Conservation (phyloP, 2,113 vertebrate genomes). For the Setophaga kirtlandii region DNA sequence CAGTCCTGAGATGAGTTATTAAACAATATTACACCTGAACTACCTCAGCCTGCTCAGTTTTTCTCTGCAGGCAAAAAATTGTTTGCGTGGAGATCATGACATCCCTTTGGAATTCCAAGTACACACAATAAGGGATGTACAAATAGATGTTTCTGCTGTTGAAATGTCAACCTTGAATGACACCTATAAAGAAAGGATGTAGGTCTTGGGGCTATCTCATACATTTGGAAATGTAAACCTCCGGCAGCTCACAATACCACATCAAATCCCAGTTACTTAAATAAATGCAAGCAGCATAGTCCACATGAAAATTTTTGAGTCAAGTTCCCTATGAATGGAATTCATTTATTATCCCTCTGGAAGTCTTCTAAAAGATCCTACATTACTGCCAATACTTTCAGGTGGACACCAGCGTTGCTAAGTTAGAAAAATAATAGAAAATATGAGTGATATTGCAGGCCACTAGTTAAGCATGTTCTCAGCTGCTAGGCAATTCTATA, state of each 20-base stretch:
- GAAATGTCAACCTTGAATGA: not conserved
- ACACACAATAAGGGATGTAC: not conserved
- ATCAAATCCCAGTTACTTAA: not conserved
- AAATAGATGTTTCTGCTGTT: not conserved
- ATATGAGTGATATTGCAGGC: fast-evolving
- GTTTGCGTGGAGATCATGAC: not conserved
- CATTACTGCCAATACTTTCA: not conserved
- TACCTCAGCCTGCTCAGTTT: not conserved
- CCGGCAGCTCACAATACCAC: not conserved
- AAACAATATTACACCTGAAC: not conserved
- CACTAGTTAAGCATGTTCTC: not conserved
- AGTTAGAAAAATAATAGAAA: not conserved
- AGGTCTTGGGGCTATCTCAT: not conserved
- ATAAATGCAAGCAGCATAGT: not conserved
- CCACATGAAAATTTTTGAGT: not conserved
- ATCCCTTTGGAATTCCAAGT: not conserved
- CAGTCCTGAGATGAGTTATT: not conserved
- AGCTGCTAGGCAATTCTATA: not conserved
- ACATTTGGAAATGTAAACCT: not conserved
- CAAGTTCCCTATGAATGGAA: not conserved
- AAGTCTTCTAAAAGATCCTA: not conserved
- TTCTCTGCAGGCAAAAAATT: not conserved
- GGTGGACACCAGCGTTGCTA: fast-evolving
- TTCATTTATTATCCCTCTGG: not conserved
- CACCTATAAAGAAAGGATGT: not conserved